Base-by-base conservation (phyloP, 2,888 invertebrate genomes). In the Timema cristinae region DNA sequence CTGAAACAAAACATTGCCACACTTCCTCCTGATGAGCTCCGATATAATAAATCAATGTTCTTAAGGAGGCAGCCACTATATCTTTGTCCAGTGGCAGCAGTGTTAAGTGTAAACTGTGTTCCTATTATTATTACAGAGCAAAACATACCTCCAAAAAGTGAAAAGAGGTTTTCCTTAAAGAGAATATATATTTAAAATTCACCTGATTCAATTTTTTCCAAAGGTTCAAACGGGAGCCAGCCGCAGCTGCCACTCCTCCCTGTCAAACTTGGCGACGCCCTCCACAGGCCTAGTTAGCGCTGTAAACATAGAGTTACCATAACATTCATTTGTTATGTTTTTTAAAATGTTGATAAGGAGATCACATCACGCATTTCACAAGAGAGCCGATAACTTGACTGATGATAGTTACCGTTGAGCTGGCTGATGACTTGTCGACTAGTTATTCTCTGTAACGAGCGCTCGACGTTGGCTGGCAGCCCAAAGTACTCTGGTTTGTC, bases 401-500 rank as follows among this genome's bases (percentile, higher is more conserved):
- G 47, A 47, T 10, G 5, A n/a, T 6, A 63, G 47, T 73, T 79
- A 88, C 87, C 83, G 81, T 87, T 87, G 7, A 93, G 83, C 73
- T 89, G 87, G 1, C 82, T 80, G 68, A 93, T 84, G n/a, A 92
- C 88, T 72, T 82, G 79, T 50, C 77, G 78, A 74, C 86, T 85
- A 7, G 89, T 86, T 71, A 88, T 89, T 76, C 89, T 87, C 81
- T 96, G 94, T 88, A 93, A 92, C 9, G 94, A 91, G 69, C 91
- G 85, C 75, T 94, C 90, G 73, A 96, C 93, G 81, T 97, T 97
- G 69, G 90, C 90, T 0, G 97, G 93, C 67, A 97, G 83, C 5
- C 94, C 94, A 78, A 96, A 91, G 78, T 91, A 87, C 7, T 87
- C 84, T 0, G 95, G 92, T 13, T 87, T 83, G 80, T 96, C 94